Conservation (phyloP, 2,888 invertebrate genomes). For the Andrena dorsata region DNA sequence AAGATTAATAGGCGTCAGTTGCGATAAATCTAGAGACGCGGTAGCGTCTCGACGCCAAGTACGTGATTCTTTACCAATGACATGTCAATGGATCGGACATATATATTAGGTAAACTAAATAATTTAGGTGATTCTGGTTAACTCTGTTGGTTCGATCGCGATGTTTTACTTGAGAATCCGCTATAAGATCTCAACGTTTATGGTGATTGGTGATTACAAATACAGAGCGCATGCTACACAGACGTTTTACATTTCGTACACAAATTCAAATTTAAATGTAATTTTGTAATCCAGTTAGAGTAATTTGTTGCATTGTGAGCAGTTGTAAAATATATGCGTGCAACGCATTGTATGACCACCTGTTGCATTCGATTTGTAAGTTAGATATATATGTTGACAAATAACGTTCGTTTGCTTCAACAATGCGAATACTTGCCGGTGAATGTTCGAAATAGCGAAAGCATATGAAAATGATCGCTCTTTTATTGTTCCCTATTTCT, state of each 20-base stretch:
- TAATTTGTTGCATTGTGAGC: neutral
- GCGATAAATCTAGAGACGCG: neutral
- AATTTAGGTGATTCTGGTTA: neutral
- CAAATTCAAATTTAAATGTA: slow-evolving; percentile 6
- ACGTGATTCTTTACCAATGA: neutral
- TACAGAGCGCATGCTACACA: neutral
- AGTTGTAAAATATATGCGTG: neutral
- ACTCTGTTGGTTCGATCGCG: neutral
- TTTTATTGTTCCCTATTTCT: slow-evolving; percentile 37
- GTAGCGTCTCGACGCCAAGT: too few relatives aligned
- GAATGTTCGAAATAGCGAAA: neutral
- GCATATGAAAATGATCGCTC: slow-evolving; percentile 42
- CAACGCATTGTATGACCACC: neutral
- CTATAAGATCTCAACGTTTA: neutral
- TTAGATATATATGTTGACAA: neutral
- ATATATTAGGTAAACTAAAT: neutral
- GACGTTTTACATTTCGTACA: neutral
- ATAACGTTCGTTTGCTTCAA: neutral
- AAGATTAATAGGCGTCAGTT: neutral
- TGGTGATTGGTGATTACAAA: neutral
- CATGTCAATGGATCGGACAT: neutral
- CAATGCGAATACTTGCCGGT: neutral
- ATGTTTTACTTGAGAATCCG: slow-evolving; percentile 18
- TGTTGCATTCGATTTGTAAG: slow-evolving; percentile 22
- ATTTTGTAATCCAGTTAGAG: neutral